Evolutionary conservation across 2,797 vertebrate species (phyloP).

Genomic region (Gobio occitaniae): DNA sequence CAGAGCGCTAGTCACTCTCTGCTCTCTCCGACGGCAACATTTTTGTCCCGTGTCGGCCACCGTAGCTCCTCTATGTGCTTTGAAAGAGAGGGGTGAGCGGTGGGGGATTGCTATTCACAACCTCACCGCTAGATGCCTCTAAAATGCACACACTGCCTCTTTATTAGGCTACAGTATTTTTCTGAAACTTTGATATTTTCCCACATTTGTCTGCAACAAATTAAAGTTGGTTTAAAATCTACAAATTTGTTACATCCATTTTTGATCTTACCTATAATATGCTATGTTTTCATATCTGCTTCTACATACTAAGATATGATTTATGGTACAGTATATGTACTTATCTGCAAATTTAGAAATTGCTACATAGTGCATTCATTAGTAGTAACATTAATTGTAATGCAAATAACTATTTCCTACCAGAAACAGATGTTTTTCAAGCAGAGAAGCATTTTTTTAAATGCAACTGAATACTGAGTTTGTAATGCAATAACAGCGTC

Average conservation of each 20-base stretch:
- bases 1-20: too few relatives aligned
- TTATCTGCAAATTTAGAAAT: background rate
- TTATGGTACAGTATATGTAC: background rate
- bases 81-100: too few relatives aligned
- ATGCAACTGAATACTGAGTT: background rate
- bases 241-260: background rate
- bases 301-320: background rate
- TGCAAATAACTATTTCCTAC: background rate
- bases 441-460: background rate
- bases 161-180: background rate
- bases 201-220: background rate
- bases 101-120: too few relatives aligned
- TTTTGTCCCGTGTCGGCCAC: too few relatives aligned
- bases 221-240: background rate
- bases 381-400: background rate
- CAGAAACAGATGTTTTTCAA: background rate
- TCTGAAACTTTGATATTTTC: background rate
- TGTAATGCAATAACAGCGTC: constrained; percentile 20
- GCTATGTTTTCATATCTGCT: background rate
- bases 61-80: too few relatives aligned
- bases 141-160: too few relatives aligned
- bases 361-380: background rate
- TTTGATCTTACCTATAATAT: background rate
- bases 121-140: too few relatives aligned
- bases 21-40: too few relatives aligned